phyloP scores from a whole-genome alignment of 2,113 vertebrate genomes.

The Oncorhynchus gorbuscha region DNA sequence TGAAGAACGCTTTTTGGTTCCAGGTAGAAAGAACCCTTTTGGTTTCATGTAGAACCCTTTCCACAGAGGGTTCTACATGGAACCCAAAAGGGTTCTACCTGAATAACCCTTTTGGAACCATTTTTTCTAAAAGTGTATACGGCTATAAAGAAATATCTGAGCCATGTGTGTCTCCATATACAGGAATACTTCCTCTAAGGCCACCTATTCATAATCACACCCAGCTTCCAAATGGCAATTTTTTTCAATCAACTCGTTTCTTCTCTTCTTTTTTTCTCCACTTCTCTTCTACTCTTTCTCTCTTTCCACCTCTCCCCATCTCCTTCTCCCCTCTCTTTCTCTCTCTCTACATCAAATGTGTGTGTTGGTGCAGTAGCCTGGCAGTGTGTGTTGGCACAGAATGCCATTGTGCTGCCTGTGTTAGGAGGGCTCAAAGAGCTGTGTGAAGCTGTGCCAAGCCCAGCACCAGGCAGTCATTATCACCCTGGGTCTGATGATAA shows the following conservation, averaged over 20 bases:
- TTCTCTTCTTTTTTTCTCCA: constrained; percentile 16
- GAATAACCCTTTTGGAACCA: too few species aligned
- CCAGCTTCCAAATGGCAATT: not conserved
- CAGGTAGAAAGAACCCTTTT: too few species aligned
- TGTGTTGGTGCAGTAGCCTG: constrained; percentile 27
- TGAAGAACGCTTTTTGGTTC: too few species aligned
- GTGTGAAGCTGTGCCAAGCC: constrained; percentile 61
- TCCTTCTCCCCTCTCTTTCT: constrained; percentile 32
- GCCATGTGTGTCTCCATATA: too few species aligned
- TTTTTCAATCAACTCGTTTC: constrained; percentile 3
- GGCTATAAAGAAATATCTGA: too few species aligned
- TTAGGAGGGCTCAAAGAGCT: constrained; percentile 26
- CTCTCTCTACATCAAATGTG: constrained; percentile 15
- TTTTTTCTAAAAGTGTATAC: too few species aligned
- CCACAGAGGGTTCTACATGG: too few species aligned
- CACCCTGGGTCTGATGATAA: constrained; percentile 58
- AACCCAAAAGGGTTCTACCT: too few species aligned
- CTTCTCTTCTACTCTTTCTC: constrained; percentile 10
- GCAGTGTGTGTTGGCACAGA: constrained; percentile 50
- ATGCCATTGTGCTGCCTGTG: constrained; percentile 56
- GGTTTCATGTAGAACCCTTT: too few species aligned
- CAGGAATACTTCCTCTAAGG: too few species aligned
- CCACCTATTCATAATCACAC: too few species aligned
- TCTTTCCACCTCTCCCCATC: constrained; percentile 8
- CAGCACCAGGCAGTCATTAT: constrained; percentile 49